Conservation (phyloP, 2,888 invertebrate genomes). For the Magallana nippona region DNA sequence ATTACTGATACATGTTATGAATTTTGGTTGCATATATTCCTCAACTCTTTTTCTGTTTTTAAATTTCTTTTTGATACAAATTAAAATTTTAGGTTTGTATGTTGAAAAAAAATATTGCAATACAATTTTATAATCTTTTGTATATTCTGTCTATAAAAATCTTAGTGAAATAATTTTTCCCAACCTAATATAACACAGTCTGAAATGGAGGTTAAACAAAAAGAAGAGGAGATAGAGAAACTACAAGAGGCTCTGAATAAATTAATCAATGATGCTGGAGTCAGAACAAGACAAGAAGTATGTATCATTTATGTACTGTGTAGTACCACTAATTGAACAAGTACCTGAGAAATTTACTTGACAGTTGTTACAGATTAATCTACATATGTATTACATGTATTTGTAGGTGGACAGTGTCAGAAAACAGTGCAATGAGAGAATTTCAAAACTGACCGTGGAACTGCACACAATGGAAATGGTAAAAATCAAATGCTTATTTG, state of each 20-base stretch:
- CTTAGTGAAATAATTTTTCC: no score
- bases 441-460: constrained; percentile 76
- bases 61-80: no score
- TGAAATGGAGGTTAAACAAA: constrained; percentile 71
- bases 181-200: constrained; percentile 59
- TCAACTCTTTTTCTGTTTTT: no score
- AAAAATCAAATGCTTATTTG: constrained; percentile 41
- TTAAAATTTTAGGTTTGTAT: no score
- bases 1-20: no score
- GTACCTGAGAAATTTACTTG: no score
- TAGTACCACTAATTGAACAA: neutral
- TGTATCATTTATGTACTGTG: neutral
- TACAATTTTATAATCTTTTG: no score
- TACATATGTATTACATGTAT: constrained; percentile 25
- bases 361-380: neutral
- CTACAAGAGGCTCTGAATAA: constrained; percentile 74
- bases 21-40: no score
- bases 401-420: constrained; percentile 75
- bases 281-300: constrained; percentile 77
- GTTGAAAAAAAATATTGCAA: no score
- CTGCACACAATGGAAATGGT: constrained; percentile 77
- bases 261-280: constrained; percentile 77
- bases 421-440: constrained; percentile 75
- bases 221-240: constrained; percentile 74
- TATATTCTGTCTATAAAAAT: no score